phyloP scores from a whole-genome alignment of 2,113 vertebrate species.

The Emydura subglobosa region DNA sequence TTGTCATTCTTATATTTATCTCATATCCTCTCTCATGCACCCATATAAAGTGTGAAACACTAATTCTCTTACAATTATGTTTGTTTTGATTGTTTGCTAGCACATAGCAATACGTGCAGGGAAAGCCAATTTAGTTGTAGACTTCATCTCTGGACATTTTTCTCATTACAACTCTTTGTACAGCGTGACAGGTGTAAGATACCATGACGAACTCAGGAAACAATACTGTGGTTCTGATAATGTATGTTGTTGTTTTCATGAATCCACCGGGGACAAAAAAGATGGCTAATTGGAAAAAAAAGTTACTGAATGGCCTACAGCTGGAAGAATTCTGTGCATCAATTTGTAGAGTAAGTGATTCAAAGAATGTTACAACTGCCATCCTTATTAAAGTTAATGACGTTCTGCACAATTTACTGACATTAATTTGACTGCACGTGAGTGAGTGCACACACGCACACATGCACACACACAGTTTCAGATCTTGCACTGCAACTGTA shows the following conservation, averaged over 20 bases:
- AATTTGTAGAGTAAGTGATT: slow-evolving; percentile 45
- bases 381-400: slow-evolving; percentile 60
- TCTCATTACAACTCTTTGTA: slow-evolving; percentile 8
- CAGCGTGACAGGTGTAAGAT: background rate
- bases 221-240: slow-evolving; percentile 2
- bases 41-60: slow-evolving; percentile 10
- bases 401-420: slow-evolving; percentile 15
- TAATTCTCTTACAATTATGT: slow-evolving; percentile 11
- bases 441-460: background rate
- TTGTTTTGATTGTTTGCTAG: slow-evolving; percentile 6
- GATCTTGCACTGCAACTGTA: slow-evolving; percentile 16
- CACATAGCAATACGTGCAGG: background rate
- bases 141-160: background rate
- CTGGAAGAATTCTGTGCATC: background rate
- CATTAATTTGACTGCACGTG: slow-evolving; percentile 34
- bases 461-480: background rate
- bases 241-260: background rate
- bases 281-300: background rate
- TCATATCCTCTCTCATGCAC: background rate
- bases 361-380: slow-evolving; percentile 9
- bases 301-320: background rate
- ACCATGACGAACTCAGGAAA: background rate
- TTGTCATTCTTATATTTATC: background rate
- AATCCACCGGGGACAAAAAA: slow-evolving; percentile 21
- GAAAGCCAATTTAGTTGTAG: slow-evolving; percentile 16